Evolutionary conservation across 2,113 vertebrate species (phyloP).

Genomic region (Albula goreensis): DNA sequence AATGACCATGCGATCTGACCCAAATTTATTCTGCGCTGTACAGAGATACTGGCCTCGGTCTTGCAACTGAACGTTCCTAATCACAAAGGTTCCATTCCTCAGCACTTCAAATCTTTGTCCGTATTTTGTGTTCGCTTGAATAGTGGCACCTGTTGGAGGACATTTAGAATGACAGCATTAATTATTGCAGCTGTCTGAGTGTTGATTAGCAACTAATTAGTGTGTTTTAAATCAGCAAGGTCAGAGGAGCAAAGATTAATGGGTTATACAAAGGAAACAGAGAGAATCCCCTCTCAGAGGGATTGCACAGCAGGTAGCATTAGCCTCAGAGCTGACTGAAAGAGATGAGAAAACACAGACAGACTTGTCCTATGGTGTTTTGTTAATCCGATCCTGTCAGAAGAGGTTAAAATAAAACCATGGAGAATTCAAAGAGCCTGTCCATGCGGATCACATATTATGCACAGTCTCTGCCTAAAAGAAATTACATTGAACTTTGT

Average conservation of each 20-base stretch:
- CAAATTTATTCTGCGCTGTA: slow-evolving; percentile 66
- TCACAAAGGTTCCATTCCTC: slow-evolving; percentile 72
- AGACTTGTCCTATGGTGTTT: neutral
- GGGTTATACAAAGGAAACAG: slow-evolving; percentile 14
- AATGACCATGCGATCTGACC: slow-evolving; percentile 69
- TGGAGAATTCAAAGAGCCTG: neutral
- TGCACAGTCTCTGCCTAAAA: neutral
- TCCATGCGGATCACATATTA: neutral
- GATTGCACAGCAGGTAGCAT: neutral
- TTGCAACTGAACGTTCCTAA: slow-evolving; percentile 72
- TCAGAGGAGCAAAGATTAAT: slow-evolving; percentile 22
- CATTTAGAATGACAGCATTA: neutral
- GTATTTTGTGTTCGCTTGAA: slow-evolving; percentile 67
- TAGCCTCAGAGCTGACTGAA: slow-evolving; percentile 4
- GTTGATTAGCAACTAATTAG: slow-evolving; percentile 8
- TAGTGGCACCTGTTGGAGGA: slow-evolving; percentile 64
- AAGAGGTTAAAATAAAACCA: neutral
- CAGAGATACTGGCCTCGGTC: slow-evolving; percentile 77
- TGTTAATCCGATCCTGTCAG: slow-evolving; percentile 1
- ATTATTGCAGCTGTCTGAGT: neutral
- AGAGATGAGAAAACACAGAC: neutral
- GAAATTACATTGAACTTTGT: neutral
- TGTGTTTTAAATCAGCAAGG: slow-evolving; percentile 10
- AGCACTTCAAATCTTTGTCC: slow-evolving; percentile 74
- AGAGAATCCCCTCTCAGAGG: neutral